These are phyloP conservation scores for Tetramorium alpestre DNA, from an alignment of 1,140 invertebrate species.

Conservation along the genomic window DNA sequence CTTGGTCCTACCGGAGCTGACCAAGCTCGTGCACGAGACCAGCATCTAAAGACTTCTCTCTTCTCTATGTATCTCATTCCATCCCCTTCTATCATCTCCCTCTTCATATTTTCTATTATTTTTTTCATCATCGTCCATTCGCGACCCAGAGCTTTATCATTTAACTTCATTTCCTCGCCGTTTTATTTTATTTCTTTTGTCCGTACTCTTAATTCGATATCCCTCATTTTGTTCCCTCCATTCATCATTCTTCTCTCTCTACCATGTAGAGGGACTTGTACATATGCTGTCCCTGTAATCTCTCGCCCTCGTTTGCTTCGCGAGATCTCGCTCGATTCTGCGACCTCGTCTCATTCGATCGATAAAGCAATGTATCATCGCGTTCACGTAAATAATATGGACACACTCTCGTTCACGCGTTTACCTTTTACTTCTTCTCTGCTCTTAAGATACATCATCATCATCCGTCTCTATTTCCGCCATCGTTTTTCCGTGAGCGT, in stretches of 20 bases:
- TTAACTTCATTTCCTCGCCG: background rate
- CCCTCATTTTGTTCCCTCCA: background rate
- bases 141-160: slow-evolving; percentile 10
- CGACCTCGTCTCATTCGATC: slow-evolving; percentile 10
- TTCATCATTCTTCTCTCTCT: slow-evolving; percentile 19
- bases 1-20: slow-evolving; percentile 87
- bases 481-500: background rate
- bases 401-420: background rate
- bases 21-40: slow-evolving; percentile 90
- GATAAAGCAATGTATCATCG: background rate
- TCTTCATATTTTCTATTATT: background rate
- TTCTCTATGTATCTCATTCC: slow-evolving; percentile 35
- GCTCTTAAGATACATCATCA: background rate
- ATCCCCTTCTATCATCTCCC: background rate
- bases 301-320: background rate
- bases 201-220: background rate
- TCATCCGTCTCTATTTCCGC: background rate
- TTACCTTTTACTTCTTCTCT: background rate
- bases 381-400: background rate
- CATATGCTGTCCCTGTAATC: slow-evolving; percentile 15
- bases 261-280: slow-evolving; percentile 47
- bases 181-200: background rate
- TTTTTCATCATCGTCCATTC: background rate
- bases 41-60: slow-evolving; percentile 87
- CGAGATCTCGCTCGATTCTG: slow-evolving; percentile 30